phyloP scores from a whole-genome alignment of 2,113 vertebrate genomes.

The Centropus unirufus region DNA sequence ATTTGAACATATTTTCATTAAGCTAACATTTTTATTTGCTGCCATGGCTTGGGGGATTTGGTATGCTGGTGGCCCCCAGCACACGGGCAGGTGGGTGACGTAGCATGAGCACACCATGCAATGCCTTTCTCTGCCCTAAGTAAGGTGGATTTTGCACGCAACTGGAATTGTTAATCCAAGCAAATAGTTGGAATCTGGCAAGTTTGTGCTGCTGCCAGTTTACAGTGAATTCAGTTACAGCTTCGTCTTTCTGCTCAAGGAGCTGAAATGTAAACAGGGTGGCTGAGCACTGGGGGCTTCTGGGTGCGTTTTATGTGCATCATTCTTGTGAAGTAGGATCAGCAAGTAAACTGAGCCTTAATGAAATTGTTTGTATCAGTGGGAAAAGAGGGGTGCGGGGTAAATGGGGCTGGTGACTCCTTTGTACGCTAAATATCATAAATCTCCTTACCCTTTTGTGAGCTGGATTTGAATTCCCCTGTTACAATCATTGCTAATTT shows the following conservation, averaged over 20 bases:
- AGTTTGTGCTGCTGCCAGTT: neutral
- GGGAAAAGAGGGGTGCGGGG: neutral
- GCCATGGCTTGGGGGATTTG: fast-evolving
- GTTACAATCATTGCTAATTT: fast-evolving
- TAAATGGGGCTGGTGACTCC: neutral
- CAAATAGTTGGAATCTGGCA: conserved; percentile 30
- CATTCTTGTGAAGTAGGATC: neutral
- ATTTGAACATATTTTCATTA: fast-evolving
- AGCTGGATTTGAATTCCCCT: neutral
- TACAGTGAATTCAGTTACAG: neutral
- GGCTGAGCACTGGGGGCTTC: neutral
- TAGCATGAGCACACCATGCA: neutral
- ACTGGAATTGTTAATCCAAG: conserved; percentile 8
- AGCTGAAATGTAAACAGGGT: neutral
- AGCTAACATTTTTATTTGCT: neutral
- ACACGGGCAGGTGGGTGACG: fast-evolving
- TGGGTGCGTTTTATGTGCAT: neutral
- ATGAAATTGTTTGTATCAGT: neutral
- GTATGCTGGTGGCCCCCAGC: neutral
- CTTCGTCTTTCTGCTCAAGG: neutral
- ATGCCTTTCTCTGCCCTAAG: neutral
- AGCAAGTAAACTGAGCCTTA: neutral
- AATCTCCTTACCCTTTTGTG: neutral
- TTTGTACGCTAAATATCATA: neutral
- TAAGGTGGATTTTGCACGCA: neutral